Conservation (phyloP, 2,888 invertebrate genomes). For the Synergus itoensis region DNA sequence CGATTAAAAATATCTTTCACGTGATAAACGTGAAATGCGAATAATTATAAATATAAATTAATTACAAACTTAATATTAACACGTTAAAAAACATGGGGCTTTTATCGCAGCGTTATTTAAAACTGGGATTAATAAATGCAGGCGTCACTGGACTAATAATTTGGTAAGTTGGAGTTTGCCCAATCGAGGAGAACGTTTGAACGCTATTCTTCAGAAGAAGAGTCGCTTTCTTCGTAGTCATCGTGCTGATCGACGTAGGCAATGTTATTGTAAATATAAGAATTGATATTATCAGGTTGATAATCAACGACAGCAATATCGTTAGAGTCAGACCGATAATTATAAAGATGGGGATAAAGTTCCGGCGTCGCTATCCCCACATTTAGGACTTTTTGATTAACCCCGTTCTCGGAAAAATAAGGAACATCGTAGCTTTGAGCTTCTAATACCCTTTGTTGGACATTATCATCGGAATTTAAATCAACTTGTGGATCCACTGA, state of each 20-base stretch:
- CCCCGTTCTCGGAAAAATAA: conserved; percentile 51
- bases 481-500: conserved; percentile 21
- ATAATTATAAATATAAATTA: conserved; percentile 73
- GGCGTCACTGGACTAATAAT: conserved; percentile 49
- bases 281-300: conserved; percentile 69
- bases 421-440: conserved; percentile 31
- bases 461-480: conserved; percentile 4
- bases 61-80: conserved; percentile 77
- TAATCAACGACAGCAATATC: conserved; percentile 73
- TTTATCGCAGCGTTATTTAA: conserved; percentile 44
- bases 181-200: conserved; percentile 28
- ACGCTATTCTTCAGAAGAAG: conserved; percentile 67
- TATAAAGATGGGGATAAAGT: conserved; percentile 74
- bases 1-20: conserved; percentile 64
- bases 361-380: conserved; percentile 65
- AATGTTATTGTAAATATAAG: conserved; percentile 69
- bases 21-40: conserved; percentile 62
- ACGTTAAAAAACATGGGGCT: conserved; percentile 53
- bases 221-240: conserved; percentile 64
- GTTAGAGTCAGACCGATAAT: conserved; percentile 67
- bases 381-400: conserved; percentile 65
- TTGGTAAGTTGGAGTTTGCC: conserved; percentile 19
- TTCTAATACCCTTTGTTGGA: not conserved
- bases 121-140: conserved; percentile 49
- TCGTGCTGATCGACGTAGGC: conserved; percentile 53